Conservation (phyloP, 2,113 vertebrate species). For the Lanius ludovicianus region DNA sequence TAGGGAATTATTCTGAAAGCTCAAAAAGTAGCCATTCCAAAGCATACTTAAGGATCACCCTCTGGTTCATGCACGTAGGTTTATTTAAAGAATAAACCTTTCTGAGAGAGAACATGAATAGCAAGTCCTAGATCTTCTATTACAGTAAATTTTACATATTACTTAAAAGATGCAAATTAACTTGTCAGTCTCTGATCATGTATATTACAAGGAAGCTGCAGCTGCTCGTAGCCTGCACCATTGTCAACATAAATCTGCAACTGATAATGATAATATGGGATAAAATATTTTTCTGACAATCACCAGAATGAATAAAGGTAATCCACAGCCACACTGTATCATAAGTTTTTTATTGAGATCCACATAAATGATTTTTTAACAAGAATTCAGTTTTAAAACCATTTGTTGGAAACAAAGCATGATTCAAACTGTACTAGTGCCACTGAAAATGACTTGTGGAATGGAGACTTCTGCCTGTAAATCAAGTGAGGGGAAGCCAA, state of each 20-base stretch:
- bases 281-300: background rate
- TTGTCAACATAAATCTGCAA: background rate
- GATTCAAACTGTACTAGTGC: background rate
- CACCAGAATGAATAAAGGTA: background rate
- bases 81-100: background rate
- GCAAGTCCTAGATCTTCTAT: background rate
- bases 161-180: background rate
- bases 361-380: background rate
- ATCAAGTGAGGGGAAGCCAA: background rate
- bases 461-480: background rate
- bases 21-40: background rate
- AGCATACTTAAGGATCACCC: background rate
- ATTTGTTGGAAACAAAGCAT: background rate
- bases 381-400: background rate
- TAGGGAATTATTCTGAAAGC: background rate
- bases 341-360: background rate
- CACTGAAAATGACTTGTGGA: background rate
- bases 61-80: background rate
- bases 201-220: background rate
- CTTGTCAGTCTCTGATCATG: background rate
- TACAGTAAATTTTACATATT: background rate
- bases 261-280: background rate
- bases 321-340: background rate
- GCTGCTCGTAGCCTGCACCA: background rate
- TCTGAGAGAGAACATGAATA: background rate